Conservation (phyloP, 2,113 vertebrate species). For the Burhinus bistriatus region DNA sequence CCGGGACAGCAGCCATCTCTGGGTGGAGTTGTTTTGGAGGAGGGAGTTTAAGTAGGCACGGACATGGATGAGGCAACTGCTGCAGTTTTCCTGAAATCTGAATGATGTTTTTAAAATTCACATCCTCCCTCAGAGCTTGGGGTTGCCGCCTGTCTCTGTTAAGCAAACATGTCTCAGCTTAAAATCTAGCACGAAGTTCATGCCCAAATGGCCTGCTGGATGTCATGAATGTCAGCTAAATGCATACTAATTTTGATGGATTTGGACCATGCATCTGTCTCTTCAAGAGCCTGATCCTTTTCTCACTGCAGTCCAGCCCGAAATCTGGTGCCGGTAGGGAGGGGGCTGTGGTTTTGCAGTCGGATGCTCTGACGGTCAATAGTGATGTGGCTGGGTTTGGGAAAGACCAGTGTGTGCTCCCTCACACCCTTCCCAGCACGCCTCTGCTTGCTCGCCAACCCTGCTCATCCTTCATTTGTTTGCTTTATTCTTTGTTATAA, state of each 20-base stretch:
- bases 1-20: not conserved
- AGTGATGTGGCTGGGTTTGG: not conserved
- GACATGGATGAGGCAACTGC: not conserved
- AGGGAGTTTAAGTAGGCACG: not conserved
- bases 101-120: not conserved
- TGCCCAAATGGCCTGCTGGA: not conserved
- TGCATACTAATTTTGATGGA: not conserved
- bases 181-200: not conserved
- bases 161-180: not conserved
- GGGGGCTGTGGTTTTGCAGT: accelerated
- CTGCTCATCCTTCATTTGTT: not conserved
- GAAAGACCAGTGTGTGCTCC: not conserved
- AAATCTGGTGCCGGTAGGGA: not conserved
- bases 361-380: accelerated
- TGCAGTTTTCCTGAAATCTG: not conserved
- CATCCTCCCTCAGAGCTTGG: not conserved
- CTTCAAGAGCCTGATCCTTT: not conserved
- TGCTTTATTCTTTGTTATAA: not conserved
- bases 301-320: not conserved
- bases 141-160: not conserved
- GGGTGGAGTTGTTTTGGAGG: constrained; percentile 39
- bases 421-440: accelerated
- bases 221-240: not conserved
- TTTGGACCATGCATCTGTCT: accelerated
- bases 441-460: not conserved